Conservation (phyloP, 35 echinoderm and acorn worm species). For the Heliocidaris tuberculata region DNA sequence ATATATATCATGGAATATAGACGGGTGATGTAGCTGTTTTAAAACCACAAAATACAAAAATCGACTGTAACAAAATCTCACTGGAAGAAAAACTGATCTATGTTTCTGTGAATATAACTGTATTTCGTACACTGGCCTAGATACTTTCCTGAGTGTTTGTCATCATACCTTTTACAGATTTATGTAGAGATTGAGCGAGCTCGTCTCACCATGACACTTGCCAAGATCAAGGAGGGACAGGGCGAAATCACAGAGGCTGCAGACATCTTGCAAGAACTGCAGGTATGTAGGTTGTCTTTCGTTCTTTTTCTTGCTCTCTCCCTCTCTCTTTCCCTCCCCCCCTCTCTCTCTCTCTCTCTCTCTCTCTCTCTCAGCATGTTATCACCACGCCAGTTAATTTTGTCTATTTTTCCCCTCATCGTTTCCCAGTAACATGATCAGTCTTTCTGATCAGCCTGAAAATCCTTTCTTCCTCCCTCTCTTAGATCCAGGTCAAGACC, state of each 20-base stretch:
- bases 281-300: slow-evolving; percentile 55
- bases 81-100: too few relatives aligned
- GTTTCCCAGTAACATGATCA: too few relatives aligned
- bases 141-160: background rate
- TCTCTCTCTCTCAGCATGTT: background rate
- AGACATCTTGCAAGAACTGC: slow-evolving; percentile 82
- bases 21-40: too few relatives aligned
- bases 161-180: slow-evolving; percentile 59
- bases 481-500: slow-evolving; percentile 63
- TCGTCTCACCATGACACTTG: slow-evolving; percentile 90
- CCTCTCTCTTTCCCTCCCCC: background rate
- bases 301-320: background rate
- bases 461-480: too few relatives aligned
- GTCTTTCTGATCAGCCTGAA: too few relatives aligned
- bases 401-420: too few relatives aligned
- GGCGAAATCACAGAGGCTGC: slow-evolving; percentile 92
- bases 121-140: too few relatives aligned
- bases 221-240: slow-evolving; percentile 97
- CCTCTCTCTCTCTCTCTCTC: background rate
- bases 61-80: too few relatives aligned
- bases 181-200: slow-evolving; percentile 99
- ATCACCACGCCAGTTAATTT: too few relatives aligned
- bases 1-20: too few relatives aligned
- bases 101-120: too few relatives aligned
- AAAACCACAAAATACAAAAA: too few relatives aligned